phyloP scores from a whole-genome alignment of 2,113 vertebrate species.

The Halichoerus grypus region DNA sequence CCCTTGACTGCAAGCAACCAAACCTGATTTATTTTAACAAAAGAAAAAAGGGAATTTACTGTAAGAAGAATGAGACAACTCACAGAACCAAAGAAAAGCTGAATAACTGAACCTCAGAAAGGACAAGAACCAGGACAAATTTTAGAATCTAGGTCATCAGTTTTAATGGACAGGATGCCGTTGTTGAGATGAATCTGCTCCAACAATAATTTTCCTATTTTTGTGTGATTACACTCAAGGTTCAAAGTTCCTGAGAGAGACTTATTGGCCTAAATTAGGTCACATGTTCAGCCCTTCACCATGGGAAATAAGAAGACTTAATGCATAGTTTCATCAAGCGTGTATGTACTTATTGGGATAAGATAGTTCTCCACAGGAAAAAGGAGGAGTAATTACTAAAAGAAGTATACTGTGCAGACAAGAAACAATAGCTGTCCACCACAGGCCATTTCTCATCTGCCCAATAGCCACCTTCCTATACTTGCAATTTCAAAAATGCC shows the following conservation, averaged over 20 bases:
- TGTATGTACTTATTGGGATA: background rate
- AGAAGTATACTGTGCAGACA: background rate
- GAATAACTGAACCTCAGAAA: constrained; percentile 45
- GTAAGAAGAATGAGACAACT: background rate
- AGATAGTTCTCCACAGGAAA: background rate
- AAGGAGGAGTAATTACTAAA: constrained; percentile 1
- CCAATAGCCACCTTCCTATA: background rate
- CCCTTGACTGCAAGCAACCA: background rate
- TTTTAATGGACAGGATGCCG: constrained; percentile 2
- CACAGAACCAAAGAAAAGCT: background rate
- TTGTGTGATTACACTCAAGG: background rate
- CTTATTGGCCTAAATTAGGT: constrained; percentile 22
- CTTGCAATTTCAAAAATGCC: background rate
- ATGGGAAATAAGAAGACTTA: constrained; percentile 10
- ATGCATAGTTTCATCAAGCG: background rate
- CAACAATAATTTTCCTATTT: background rate
- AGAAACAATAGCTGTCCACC: background rate
- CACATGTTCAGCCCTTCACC: background rate
- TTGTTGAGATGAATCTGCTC: background rate
- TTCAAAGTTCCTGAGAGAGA: background rate
- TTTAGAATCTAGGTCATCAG: constrained; percentile 28
- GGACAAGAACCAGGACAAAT: background rate
- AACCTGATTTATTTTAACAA: constrained; percentile 26
- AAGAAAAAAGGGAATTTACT: constrained; percentile 29
- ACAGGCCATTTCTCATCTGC: background rate